Conservation (phyloP, 2,797 vertebrate genomes). For the Trematomus bernacchii region DNA sequence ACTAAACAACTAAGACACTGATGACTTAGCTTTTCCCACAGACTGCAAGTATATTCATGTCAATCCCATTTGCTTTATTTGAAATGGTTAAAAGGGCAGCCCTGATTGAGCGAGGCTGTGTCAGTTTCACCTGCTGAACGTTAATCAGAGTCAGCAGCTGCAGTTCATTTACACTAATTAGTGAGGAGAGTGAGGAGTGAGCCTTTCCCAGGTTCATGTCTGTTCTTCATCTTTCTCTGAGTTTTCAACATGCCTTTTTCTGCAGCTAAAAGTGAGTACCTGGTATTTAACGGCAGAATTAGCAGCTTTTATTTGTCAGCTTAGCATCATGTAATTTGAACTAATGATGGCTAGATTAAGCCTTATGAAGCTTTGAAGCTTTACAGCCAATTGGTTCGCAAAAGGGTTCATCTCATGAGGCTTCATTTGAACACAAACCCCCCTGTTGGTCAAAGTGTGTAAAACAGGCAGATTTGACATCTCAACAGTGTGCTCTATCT, state of each 20-base stretch:
- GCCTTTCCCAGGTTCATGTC: conserved; percentile 23
- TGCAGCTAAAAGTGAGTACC: neutral
- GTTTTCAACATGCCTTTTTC: neutral
- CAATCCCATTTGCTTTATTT: neutral
- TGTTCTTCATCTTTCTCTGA: neutral
- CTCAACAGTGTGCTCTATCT: too few relatives aligned
- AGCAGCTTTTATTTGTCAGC: conserved; percentile 8
- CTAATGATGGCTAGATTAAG: too few relatives aligned
- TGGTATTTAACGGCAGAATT: conserved; percentile 22
- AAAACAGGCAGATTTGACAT: too few relatives aligned
- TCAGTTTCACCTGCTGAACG: conserved; percentile 36
- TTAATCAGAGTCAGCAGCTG: conserved; percentile 31
- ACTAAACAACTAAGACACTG: neutral
- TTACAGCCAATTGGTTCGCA: too few relatives aligned
- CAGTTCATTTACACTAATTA: conserved; percentile 61
- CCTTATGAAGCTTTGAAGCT: too few relatives aligned
- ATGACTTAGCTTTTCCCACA: neutral
- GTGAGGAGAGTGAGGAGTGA: conserved; percentile 14
- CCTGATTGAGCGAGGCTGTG: neutral
- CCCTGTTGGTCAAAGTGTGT: too few relatives aligned
- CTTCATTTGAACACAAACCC: too few relatives aligned
- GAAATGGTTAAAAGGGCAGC: neutral
- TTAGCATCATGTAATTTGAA: neutral
- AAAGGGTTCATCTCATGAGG: too few relatives aligned
- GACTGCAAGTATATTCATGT: neutral